Percentiles rank a stretch among this genome's conserved stretches.
These are phyloP conservation scores for Coluber constrictor DNA, from an alignment of 2,797 vertebrate species.

Conservation along the genomic window DNA sequence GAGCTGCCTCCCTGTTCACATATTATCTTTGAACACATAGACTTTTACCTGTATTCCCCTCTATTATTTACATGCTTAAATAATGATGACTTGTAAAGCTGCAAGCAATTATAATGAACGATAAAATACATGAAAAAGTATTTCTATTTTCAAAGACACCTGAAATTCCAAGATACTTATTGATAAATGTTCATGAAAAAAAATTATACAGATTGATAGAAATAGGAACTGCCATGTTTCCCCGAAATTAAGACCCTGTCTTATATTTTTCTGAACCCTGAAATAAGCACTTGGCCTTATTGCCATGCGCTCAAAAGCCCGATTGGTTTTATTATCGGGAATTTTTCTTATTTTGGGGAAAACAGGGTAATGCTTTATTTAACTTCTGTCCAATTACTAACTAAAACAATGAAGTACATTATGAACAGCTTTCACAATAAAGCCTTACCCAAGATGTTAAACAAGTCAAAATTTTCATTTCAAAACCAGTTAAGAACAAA, in stretches of 20 bases:
- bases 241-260: too few relatives aligned
- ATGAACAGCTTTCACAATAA: neutral
- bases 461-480: neutral
- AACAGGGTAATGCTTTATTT: neutral
- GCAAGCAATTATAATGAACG: neutral
- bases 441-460: neutral
- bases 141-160: neutral
- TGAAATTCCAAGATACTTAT: slow-evolving; percentile 1
- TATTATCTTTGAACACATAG: slow-evolving; percentile 9
- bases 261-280: too few relatives aligned
- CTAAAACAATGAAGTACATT: neutral
- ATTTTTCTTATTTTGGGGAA: too few relatives aligned
- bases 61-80: accelerated
- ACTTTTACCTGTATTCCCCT: too few relatives aligned
- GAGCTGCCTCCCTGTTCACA: neutral
- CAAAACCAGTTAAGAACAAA: neutral
- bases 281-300: too few relatives aligned
- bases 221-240: neutral
- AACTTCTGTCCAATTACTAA: slow-evolving; percentile 1
- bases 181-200: slow-evolving; percentile 2
- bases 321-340: too few relatives aligned
- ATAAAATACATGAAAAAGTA: neutral
- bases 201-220: neutral
- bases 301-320: too few relatives aligned
- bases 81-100: neutral